phyloP scores from a whole-genome alignment of 2,113 vertebrate species.

The Engraulis encrasicolus region DNA sequence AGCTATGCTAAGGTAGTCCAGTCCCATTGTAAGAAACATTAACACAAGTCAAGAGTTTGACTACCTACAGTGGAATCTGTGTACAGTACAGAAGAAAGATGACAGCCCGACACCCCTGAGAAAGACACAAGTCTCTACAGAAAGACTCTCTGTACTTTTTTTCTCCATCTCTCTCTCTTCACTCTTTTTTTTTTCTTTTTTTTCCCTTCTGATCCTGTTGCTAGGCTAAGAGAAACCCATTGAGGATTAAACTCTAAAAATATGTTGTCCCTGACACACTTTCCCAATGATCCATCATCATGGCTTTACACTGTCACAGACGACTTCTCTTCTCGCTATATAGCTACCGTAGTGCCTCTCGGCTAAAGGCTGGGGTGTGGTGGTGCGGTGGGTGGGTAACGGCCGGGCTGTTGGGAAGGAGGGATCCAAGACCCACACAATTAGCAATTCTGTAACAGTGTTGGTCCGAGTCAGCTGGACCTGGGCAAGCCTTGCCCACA shows the following conservation, averaged over 20 bases:
- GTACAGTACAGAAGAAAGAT: background rate
- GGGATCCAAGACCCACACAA: background rate
- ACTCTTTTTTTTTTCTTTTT: conserved; percentile 41
- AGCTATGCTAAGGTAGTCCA: background rate
- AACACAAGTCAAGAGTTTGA: conserved; percentile 1
- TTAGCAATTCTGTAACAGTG: background rate
- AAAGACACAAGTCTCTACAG: conserved; percentile 30
- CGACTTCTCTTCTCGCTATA: conserved; percentile 44
- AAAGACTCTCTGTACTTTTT: conserved; percentile 8
- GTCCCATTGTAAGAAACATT: background rate
- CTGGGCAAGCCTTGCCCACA: background rate
- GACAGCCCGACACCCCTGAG: background rate
- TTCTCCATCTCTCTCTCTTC: too few species aligned
- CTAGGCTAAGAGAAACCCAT: conserved; percentile 64
- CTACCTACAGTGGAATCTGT: conserved; percentile 13
- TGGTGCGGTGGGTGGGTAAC: too few species aligned
- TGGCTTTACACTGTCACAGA: conserved; percentile 57
- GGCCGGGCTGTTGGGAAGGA: too few species aligned
- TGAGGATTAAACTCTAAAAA: conserved; percentile 76
- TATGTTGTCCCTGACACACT: conserved; percentile 78
- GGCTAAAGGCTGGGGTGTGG: background rate
- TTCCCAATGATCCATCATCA: conserved; percentile 65
- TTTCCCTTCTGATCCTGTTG: conserved; percentile 61
- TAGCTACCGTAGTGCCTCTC: conserved; percentile 41
- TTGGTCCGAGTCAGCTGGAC: background rate